A percentile compares a stretch with the other conserved stretches of the same genome.
Evolutionary conservation across 2,113 vertebrate genomes (phyloP).

Genomic region (Chaenogobius annularis): DNA sequence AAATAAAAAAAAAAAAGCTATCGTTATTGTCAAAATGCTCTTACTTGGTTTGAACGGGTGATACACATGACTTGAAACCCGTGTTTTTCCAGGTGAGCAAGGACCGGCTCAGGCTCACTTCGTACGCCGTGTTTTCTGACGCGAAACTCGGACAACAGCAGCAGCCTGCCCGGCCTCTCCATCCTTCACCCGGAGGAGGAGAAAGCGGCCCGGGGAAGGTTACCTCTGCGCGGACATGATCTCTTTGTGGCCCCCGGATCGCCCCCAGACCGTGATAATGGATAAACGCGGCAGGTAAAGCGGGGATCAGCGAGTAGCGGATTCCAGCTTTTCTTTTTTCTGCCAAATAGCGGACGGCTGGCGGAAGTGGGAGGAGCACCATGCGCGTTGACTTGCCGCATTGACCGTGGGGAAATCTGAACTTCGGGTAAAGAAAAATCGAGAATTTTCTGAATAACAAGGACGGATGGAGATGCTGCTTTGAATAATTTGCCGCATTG

Average conservation of each 20-base stretch:
- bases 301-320: slow-evolving; percentile 14
- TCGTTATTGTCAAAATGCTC: slow-evolving; percentile 14
- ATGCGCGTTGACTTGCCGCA: slow-evolving; percentile 18
- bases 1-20: too few species aligned
- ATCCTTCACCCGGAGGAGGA: slow-evolving; percentile 56
- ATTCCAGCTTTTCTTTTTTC: slow-evolving; percentile 4
- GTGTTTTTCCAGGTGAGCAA: slow-evolving; percentile 64
- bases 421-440: neutral
- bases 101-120: slow-evolving; percentile 61
- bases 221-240: slow-evolving; percentile 50
- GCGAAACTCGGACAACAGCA: slow-evolving; percentile 63
- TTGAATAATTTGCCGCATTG: neutral
- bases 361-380: slow-evolving; percentile 51
- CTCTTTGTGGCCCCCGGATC: neutral
- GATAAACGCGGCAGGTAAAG: fast-evolving
- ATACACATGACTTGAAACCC: slow-evolving; percentile 54
- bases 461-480: neutral
- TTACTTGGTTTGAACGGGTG: slow-evolving; percentile 70
- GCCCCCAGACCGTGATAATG: neutral
- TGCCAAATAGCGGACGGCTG: slow-evolving; percentile 56
- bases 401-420: slow-evolving; percentile 6
- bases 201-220: slow-evolving; percentile 14
- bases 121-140: slow-evolving; percentile 56
- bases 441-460: neutral
- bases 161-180: slow-evolving; percentile 57